These are phyloP conservation scores for Eurois occulta DNA, from an alignment of 2,888 invertebrate species.

Conservation along the genomic window DNA sequence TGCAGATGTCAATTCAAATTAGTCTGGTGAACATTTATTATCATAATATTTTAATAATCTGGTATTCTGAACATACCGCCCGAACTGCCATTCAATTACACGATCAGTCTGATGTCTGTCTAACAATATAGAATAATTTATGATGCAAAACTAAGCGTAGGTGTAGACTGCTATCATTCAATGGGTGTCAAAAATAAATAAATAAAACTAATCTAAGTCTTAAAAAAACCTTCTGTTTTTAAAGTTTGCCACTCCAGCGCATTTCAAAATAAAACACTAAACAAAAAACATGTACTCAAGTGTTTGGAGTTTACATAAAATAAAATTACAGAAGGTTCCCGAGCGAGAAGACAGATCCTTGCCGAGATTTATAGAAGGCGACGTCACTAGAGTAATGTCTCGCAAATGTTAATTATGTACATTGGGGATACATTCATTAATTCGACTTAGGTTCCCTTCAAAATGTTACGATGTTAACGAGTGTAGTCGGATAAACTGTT, in stretches of 20 bases:
- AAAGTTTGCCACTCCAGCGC: not conserved
- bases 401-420: constrained; percentile 71
- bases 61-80: constrained; percentile 23
- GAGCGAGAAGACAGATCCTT: constrained; percentile 51
- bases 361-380: constrained; percentile 65
- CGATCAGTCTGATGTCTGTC: constrained; percentile 30
- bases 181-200: not conserved
- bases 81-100: constrained; percentile 33
- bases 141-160: not conserved
- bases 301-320: constrained; percentile 39
- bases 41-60: constrained; percentile 30
- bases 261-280: constrained; percentile 25
- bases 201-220: too few species aligned
- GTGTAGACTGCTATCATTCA: not conserved
- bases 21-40: constrained; percentile 11
- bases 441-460: constrained; percentile 60
- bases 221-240: not conserved
- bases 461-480: constrained; percentile 48
- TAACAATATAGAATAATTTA: constrained; percentile 18
- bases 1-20: constrained; percentile 29
- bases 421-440: constrained; percentile 70
- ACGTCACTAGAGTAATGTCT: constrained; percentile 70
- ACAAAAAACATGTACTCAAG: constrained; percentile 8
- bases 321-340: constrained; percentile 38
- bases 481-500: constrained; percentile 1